Conservation (phyloP, 2,113 vertebrate species). For the Cryptomyrus ogoouensis region DNA sequence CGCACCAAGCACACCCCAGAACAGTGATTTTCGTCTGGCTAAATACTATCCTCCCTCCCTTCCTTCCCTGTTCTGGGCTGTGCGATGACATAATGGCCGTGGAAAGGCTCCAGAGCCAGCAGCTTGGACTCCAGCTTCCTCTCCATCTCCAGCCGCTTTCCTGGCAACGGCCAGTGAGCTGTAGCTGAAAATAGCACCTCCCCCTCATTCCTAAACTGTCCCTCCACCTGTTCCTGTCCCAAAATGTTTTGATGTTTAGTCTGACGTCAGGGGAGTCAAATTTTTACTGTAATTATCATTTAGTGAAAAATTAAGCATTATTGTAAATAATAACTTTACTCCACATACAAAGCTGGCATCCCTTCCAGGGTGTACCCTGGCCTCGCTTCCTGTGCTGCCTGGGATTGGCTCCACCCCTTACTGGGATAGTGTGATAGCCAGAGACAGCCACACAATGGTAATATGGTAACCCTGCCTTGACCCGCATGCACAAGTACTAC, state of each 20-base stretch:
- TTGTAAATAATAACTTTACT: neutral
- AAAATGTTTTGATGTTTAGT: neutral
- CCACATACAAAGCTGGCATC: neutral
- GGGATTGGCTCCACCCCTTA: neutral
- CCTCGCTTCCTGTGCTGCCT: neutral
- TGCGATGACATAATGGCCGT: neutral
- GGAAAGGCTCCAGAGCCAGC: neutral
- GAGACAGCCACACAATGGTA: too few relatives aligned
- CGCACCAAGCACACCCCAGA: neutral
- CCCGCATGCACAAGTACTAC: too few relatives aligned
- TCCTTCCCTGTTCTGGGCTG: neutral
- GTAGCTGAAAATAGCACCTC: neutral
- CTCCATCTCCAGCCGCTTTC: neutral
- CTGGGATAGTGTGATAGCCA: neutral
- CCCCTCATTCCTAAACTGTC: neutral
- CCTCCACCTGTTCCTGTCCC: neutral
- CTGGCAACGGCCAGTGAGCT: neutral
- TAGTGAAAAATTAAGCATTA: neutral
- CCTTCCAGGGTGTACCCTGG: neutral
- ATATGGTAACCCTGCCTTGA: too few relatives aligned
- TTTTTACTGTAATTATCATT: neutral
- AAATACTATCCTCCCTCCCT: neutral
- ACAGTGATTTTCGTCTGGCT: neutral
- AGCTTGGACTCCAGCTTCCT: neutral
- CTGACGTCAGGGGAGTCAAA: neutral